Conservation (phyloP, 30 jellyfish, hydroid and myxozoan species). For the Aurelia aurita region DNA sequence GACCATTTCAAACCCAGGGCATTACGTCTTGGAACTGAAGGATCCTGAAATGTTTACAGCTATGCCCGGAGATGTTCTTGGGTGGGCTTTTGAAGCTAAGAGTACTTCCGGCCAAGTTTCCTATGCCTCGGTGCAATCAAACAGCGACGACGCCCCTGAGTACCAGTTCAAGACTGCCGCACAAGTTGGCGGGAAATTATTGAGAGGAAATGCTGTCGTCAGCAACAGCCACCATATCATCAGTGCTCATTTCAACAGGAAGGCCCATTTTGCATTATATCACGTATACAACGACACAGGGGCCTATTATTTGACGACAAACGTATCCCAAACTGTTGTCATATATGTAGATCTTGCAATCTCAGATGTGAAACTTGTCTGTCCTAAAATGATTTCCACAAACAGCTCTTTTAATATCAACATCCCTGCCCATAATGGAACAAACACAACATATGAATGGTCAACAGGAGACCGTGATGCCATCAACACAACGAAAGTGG, state of each 20-base stretch:
- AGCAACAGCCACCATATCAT: slow-evolving; percentile 56
- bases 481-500: slow-evolving; percentile 18
- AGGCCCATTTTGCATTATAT: slow-evolving; percentile 66
- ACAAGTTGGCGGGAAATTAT: slow-evolving; percentile 34
- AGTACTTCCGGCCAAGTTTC: slow-evolving; percentile 67
- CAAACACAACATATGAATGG: slow-evolving; percentile 85
- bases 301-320: slow-evolving; percentile 62
- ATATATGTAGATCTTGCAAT: slow-evolving; percentile 86
- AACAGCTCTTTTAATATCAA: slow-evolving; percentile 26
- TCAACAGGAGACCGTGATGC: slow-evolving; percentile 72
- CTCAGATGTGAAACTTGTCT: slow-evolving; percentile 46
- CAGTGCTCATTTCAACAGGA: slow-evolving; percentile 77
- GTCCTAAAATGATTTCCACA: slow-evolving; percentile 68
- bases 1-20: slow-evolving; percentile 51
- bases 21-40: slow-evolving; percentile 52
- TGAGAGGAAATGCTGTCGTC: slow-evolving; percentile 32
- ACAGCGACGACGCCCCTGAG: slow-evolving; percentile 70
- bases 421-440: slow-evolving; percentile 76
- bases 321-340: slow-evolving; percentile 45
- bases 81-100: slow-evolving; percentile 71
- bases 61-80: slow-evolving; percentile 91
- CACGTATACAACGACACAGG: slow-evolving; percentile 85
- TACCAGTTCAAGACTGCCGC: slow-evolving; percentile 55
- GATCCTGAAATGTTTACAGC: slow-evolving; percentile 53
- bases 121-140: slow-evolving; percentile 27